phyloP scores from a whole-genome alignment of 2,797 vertebrate genomes.

The Alectoris magna region DNA sequence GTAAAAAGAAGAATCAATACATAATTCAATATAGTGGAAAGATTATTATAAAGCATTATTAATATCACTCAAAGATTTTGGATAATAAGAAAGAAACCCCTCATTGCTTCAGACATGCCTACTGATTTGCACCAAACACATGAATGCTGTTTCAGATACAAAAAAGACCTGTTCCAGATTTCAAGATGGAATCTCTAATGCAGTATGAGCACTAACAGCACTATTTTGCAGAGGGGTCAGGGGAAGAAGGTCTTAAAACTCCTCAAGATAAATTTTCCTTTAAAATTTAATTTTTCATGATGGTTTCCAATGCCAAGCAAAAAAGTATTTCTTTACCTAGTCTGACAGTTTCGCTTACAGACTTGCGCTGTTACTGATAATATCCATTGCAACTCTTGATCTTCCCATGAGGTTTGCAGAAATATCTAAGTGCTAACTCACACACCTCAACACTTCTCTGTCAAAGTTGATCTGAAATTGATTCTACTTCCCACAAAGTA shows the following conservation, averaged over 20 bases:
- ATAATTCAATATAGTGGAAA: background rate
- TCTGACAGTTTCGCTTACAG: conserved; percentile 15
- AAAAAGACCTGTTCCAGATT: background rate
- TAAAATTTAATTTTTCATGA: background rate
- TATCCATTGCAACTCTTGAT: conserved; percentile 42
- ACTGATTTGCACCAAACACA: background rate
- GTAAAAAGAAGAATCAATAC: conserved; percentile 23
- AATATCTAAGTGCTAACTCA: conserved; percentile 19
- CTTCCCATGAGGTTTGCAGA: conserved; percentile 32
- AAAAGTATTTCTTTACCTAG: background rate
- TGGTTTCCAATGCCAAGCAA: background rate
- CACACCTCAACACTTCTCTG: conserved; percentile 1
- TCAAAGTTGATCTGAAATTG: conserved; percentile 53
- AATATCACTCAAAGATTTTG: background rate
- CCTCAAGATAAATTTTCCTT: background rate
- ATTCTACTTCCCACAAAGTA: conserved; percentile 48
- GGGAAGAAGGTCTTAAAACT: background rate
- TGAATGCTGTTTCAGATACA: background rate
- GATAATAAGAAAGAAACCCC: conserved; percentile 11
- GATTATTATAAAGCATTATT: background rate
- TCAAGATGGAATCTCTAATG: background rate
- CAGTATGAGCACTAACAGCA: background rate
- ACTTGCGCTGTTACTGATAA: conserved; percentile 37
- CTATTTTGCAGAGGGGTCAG: background rate
- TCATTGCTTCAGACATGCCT: background rate